These are phyloP conservation scores for Lamellibrachia columna DNA, from an alignment of 2,888 invertebrate species.

Conservation along the genomic window DNA sequence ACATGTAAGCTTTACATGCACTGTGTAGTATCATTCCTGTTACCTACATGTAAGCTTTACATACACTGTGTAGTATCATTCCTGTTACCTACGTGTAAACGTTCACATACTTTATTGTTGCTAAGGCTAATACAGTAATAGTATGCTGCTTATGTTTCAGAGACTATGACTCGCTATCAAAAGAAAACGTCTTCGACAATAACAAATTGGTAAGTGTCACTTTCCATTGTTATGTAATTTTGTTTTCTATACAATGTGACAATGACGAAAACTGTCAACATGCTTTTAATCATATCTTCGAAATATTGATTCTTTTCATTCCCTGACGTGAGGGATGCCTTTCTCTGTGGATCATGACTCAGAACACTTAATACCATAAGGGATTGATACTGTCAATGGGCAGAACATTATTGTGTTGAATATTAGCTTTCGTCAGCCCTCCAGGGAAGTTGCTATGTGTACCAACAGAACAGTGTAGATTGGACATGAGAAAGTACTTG, in stretches of 20 bases:
- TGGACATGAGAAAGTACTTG: not conserved
- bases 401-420: not conserved
- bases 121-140: not conserved
- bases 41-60: not conserved
- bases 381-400: not conserved
- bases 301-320: not conserved
- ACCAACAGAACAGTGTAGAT: not conserved
- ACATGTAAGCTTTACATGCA: no score
- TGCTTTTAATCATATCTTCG: not conserved
- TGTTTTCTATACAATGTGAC: not conserved
- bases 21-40: no score
- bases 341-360: not conserved
- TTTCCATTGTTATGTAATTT: not conserved
- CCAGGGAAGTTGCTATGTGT: not conserved
- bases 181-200: conserved; percentile 87
- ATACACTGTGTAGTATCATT: not conserved
- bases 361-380: not conserved
- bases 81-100: not conserved
- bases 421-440: not conserved
- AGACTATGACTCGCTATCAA: conserved; percentile 84
- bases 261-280: not conserved
- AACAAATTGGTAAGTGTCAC: conserved; percentile 70
- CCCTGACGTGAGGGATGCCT: not conserved
- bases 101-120: not conserved
- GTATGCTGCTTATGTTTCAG: conserved; percentile 69